phyloP scores from a whole-genome alignment of 2,888 invertebrate genomes.

The Danaus chrysippus region DNA sequence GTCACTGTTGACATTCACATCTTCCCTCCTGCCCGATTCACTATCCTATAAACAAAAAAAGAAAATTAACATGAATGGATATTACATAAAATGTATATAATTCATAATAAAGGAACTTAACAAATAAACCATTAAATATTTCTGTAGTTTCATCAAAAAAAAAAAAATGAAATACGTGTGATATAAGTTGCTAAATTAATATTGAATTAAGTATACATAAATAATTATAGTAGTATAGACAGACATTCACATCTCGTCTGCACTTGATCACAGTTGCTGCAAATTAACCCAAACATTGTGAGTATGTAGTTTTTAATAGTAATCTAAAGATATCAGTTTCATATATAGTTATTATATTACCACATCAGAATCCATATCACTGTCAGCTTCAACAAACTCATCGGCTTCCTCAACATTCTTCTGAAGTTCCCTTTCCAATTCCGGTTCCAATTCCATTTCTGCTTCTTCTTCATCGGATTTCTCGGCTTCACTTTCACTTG shows the following conservation, averaged over 20 bases:
- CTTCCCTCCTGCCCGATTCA: conserved; percentile 83
- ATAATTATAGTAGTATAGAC: too few species aligned
- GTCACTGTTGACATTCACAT: conserved; percentile 81
- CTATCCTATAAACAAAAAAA: conserved; percentile 76
- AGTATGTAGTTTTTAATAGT: too few species aligned
- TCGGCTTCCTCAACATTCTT: conserved; percentile 80
- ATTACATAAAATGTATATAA: background rate
- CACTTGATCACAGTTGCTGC: too few species aligned
- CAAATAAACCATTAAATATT: too few species aligned
- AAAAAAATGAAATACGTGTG: too few species aligned
- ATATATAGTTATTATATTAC: conserved; percentile 39
- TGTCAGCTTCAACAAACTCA: conserved; percentile 86
- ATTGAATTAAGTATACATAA: too few species aligned
- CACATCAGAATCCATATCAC: conserved; percentile 77
- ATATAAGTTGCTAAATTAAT: background rate
- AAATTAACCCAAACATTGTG: too few species aligned
- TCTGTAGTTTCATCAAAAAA: too few species aligned
- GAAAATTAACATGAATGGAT: background rate
- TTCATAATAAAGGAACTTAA: background rate
- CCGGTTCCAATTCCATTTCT: conserved; percentile 79
- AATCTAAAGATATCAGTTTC: background rate
- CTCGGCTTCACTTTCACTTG: conserved; percentile 83
- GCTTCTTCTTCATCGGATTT: conserved; percentile 81
- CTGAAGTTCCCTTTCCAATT: conserved; percentile 82
- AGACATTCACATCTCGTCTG: too few species aligned